Evolutionary conservation across 2,888 invertebrate genomes (phyloP).

Genomic region (Orthosia gothica): DNA sequence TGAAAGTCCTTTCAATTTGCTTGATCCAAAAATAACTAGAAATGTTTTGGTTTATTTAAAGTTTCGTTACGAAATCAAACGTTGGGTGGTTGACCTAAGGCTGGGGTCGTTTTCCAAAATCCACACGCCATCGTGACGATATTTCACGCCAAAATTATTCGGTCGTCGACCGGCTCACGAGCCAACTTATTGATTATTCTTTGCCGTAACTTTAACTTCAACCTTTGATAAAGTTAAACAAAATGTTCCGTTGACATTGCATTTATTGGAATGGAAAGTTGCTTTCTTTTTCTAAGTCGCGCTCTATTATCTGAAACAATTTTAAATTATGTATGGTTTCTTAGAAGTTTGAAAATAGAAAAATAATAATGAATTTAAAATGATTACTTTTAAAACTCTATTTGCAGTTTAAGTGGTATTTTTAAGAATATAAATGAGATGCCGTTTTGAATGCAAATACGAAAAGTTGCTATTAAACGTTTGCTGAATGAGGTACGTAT

Average conservation of each 20-base stretch:
- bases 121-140: constrained; percentile 81
- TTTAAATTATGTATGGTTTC: constrained; percentile 12
- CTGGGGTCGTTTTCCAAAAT: constrained; percentile 75
- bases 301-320: constrained; percentile 26
- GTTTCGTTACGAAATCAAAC: constrained; percentile 55
- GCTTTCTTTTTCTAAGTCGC: constrained; percentile 24
- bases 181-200: constrained; percentile 67
- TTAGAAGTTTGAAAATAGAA: neutral
- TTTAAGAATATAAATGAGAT: constrained; percentile 15
- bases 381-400: neutral
- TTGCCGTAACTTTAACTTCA: constrained; percentile 59
- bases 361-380: neutral
- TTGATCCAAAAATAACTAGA: constrained; percentile 41
- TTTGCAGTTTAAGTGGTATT: constrained; percentile 9
- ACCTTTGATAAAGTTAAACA: constrained; percentile 62
- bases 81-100: constrained; percentile 74
- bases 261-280: constrained; percentile 32
- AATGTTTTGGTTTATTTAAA: constrained; percentile 48
- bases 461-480: constrained; percentile 15
- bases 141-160: constrained; percentile 84
- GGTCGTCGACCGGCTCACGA: constrained; percentile 75
- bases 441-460: constrained; percentile 21
- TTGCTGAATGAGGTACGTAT: constrained; percentile 63
- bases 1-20: constrained; percentile 21
- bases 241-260: constrained; percentile 36